Conservation (phyloP, 92 coral and sea anemone genomes). For the Phenganax subtilis region DNA sequence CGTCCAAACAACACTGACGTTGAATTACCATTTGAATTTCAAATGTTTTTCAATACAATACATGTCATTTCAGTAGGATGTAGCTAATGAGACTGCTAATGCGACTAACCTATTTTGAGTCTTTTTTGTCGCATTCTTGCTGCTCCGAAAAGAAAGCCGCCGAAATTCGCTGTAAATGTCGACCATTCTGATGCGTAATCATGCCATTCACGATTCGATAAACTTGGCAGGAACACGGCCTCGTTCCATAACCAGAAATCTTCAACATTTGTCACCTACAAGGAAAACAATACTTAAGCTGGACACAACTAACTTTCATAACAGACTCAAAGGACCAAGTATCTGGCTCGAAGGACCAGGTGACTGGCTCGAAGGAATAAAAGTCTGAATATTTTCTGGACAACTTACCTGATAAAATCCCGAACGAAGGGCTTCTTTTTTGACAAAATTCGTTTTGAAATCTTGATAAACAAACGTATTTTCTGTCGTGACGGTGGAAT, state of each 20-base stretch:
- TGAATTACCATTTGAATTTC: no score
- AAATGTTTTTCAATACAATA: background rate
- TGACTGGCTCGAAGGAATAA: background rate
- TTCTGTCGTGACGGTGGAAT: conserved; percentile 59
- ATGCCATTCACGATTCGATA: conserved; percentile 74
- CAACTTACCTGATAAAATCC: conserved; percentile 60
- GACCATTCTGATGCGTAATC: conserved; percentile 65
- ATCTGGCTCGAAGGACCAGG: background rate
- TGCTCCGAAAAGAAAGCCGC: conserved; percentile 76
- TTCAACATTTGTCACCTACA: conserved; percentile 49
- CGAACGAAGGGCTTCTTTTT: background rate
- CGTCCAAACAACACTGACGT: no score
- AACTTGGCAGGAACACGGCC: conserved; percentile 53
- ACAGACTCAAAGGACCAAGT: background rate
- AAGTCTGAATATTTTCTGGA: background rate
- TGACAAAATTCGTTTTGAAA: background rate
- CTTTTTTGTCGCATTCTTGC: conserved; percentile 75
- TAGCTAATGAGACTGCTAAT: background rate
- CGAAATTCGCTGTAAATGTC: conserved; percentile 61
- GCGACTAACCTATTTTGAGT: conserved; percentile 51
- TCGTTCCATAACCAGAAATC: conserved; percentile 88
- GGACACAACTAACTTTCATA: background rate
- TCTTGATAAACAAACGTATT: conserved; percentile 41
- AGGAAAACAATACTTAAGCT: background rate
- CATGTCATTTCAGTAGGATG: background rate